Conservation (phyloP, 2,113 vertebrate genomes). For the Crypturellus undulatus region DNA sequence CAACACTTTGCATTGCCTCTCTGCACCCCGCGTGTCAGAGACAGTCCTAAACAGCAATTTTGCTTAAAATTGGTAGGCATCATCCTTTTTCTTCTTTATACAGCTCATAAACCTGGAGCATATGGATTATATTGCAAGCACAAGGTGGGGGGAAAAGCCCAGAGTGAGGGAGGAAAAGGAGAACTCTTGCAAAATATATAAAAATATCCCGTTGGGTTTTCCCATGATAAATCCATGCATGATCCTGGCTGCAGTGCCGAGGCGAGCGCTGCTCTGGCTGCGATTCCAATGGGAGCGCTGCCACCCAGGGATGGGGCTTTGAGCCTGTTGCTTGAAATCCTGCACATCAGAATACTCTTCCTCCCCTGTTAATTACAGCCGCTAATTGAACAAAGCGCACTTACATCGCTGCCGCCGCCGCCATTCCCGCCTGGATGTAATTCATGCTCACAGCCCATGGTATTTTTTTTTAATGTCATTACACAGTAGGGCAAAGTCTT, state of each 20-base stretch:
- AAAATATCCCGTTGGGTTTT: neutral
- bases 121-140: neutral
- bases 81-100: neutral
- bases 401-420: slow-evolving; percentile 25
- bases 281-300: neutral
- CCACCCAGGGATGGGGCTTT: neutral
- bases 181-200: neutral
- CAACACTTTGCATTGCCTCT: neutral
- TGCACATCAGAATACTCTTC: neutral
- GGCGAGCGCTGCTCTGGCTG: neutral
- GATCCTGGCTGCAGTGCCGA: neutral
- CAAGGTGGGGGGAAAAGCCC: neutral
- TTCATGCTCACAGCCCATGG: slow-evolving; percentile 47
- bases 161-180: neutral
- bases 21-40: accelerated
- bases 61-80: neutral
- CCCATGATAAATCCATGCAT: neutral
- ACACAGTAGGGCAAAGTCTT: slow-evolving; percentile 57
- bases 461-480: slow-evolving; percentile 46
- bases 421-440: slow-evolving; percentile 23
- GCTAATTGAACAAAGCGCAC: slow-evolving; percentile 65
- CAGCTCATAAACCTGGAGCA: neutral
- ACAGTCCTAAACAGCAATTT: neutral
- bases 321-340: slow-evolving; percentile 6
- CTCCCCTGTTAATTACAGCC: slow-evolving; percentile 57